Percentiles rank a stretch among this genome's conserved stretches.
phyloP scores from a whole-genome alignment of 2,113 vertebrate genomes.

The Zapornia atra region DNA sequence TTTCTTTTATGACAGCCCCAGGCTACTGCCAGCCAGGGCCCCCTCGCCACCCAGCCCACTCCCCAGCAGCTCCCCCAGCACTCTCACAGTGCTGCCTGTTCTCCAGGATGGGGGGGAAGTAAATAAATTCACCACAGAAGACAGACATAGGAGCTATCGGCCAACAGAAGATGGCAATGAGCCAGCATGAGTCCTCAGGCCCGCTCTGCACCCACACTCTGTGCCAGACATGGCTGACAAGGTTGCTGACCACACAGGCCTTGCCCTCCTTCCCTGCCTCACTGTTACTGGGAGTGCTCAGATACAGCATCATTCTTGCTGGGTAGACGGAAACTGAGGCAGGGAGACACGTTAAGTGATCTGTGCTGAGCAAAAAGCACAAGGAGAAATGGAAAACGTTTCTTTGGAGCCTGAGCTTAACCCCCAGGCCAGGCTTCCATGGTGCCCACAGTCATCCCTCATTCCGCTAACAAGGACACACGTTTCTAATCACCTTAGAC shows the following conservation, averaged over 20 bases:
- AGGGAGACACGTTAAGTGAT: background rate
- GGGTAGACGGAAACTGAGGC: background rate
- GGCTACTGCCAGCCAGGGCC: background rate
- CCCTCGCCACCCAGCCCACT: background rate
- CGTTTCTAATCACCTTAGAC: background rate
- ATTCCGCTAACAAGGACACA: background rate
- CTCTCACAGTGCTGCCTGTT: constrained; percentile 17
- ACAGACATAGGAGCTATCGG: constrained; percentile 33
- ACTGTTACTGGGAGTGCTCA: background rate
- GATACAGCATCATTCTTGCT: background rate
- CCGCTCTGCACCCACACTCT: background rate
- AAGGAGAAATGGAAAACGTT: background rate
- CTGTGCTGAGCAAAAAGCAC: background rate
- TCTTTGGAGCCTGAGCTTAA: background rate
- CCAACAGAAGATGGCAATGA: constrained; percentile 30
- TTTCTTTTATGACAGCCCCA: background rate
- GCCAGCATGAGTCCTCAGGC: constrained; percentile 6
- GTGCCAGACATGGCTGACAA: background rate
- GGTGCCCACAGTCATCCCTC: background rate
- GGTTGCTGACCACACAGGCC: background rate
- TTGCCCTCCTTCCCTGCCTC: background rate
- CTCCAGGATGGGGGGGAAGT: background rate
- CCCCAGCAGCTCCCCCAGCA: background rate
- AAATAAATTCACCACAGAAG: background rate
- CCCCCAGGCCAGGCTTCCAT: background rate